Evolutionary conservation across 2,888 invertebrate species (phyloP).

Genomic region (Hydrotaea cyrtoneurina): DNA sequence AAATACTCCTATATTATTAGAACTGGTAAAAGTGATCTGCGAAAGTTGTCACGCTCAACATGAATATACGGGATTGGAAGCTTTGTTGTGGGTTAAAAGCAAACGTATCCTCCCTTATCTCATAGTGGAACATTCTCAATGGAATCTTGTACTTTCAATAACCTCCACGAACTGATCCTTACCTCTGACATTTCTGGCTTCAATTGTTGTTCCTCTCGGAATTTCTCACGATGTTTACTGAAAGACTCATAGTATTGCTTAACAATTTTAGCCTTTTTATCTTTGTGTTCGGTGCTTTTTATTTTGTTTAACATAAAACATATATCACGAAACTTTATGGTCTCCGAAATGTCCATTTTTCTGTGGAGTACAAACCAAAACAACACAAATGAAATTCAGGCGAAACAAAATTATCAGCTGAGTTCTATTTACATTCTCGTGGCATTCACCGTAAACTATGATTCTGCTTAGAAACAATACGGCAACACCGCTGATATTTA

Average conservation of each 20-base stretch:
- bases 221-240: slow-evolving; percentile 73
- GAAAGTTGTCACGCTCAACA: too few relatives aligned
- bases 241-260: slow-evolving; percentile 76
- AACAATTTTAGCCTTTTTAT: slow-evolving; percentile 74
- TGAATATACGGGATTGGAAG: too few relatives aligned
- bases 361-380: background rate
- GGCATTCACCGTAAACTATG: background rate
- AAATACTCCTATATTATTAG: too few relatives aligned
- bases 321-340: slow-evolving; percentile 76
- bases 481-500: too few relatives aligned
- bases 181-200: slow-evolving; percentile 61
- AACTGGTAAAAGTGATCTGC: background rate
- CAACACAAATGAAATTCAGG: slow-evolving; percentile 29
- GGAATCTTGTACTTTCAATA: too few relatives aligned
- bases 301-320: slow-evolving; percentile 77
- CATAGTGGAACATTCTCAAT: too few relatives aligned
- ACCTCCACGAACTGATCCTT: slow-evolving; percentile 32
- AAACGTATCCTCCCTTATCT: too few relatives aligned
- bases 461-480: too few relatives aligned
- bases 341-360: slow-evolving; percentile 75
- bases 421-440: background rate
- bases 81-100: too few relatives aligned
- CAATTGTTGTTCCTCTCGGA: slow-evolving; percentile 68
- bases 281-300: slow-evolving; percentile 69
- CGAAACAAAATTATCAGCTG: background rate